A percentile compares a stretch with the other conserved stretches of the same genome.
phyloP scores from a whole-genome alignment of 2,113 vertebrate genomes.

The Solea senegalensis region DNA sequence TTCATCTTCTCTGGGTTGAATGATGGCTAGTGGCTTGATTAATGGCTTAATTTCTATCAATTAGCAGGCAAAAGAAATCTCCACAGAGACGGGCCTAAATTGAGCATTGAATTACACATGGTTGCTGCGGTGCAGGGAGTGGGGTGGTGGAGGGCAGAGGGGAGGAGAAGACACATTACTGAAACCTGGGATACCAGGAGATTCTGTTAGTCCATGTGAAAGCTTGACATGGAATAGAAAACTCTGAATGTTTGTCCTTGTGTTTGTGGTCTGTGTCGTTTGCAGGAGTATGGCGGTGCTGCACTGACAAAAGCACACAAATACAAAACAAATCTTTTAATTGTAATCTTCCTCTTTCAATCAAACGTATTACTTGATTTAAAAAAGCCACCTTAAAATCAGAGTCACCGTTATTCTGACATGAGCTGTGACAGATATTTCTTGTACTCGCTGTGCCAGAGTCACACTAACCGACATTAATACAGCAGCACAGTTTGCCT shows the following conservation, averaged over 20 bases:
- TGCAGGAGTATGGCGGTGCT: background rate
- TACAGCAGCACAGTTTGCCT: conserved; percentile 6
- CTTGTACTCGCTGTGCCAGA: conserved; percentile 2
- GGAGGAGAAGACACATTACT: conserved; percentile 65
- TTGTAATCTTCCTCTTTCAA: background rate
- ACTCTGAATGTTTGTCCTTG: conserved; percentile 32
- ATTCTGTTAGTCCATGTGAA: conserved; percentile 34
- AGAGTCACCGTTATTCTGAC: background rate
- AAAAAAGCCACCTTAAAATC: conserved; percentile 1
- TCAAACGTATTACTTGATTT: conserved; percentile 12
- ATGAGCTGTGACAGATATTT: background rate
- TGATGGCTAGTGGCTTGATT: conserved; percentile 99
- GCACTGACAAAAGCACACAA: background rate
- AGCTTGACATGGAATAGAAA: conserved; percentile 7
- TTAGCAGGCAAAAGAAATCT: conserved; percentile 94
- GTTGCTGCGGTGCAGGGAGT: conserved; percentile 80
- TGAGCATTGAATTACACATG: conserved; percentile 98
- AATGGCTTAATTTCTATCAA: conserved; percentile 99
- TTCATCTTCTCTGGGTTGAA: conserved; percentile 98
- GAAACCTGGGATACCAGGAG: conserved; percentile 73
- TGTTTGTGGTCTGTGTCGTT: background rate
- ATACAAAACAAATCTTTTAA: background rate
- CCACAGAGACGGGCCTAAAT: conserved; percentile 95
- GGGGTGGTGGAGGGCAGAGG: conserved; percentile 67
- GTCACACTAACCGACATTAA: conserved; percentile 10